A percentile compares a stretch with the other conserved stretches of the same genome.
phyloP scores from a whole-genome alignment of 2,888 invertebrate species.

The Oxyscelio sp. region DNA sequence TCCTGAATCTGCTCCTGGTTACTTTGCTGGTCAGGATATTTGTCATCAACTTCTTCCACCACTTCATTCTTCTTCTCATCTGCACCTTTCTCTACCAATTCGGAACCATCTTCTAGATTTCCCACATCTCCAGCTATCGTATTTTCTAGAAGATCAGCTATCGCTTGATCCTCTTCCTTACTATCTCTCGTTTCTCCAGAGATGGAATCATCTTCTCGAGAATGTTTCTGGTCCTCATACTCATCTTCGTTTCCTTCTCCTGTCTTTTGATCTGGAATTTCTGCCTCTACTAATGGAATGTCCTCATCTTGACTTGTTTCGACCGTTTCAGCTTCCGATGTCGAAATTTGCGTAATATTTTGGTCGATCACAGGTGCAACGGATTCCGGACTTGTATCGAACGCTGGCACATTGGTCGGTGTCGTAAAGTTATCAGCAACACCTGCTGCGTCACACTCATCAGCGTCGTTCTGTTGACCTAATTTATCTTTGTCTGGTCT shows the following conservation, averaged over 20 bases:
- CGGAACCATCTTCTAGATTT: no score
- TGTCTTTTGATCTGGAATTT: no score
- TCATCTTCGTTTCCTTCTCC: no score
- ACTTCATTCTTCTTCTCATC: background rate
- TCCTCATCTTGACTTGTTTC: conserved; percentile 9
- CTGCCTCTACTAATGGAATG: no score
- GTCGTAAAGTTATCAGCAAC: conserved; percentile 42
- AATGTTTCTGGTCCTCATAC: no score
- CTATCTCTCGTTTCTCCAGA: no score
- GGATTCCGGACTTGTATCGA: conserved; percentile 67
- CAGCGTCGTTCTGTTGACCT: conserved; percentile 18
- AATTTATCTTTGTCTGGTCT: conserved; percentile 23
- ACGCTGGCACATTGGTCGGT: conserved; percentile 56
- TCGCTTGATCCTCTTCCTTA: no score
- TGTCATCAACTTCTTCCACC: conserved; percentile 9
- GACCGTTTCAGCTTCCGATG: conserved; percentile 55
- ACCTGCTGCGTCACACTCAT: conserved; percentile 47
- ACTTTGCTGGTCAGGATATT: conserved; percentile 1
- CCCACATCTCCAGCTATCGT: no score
- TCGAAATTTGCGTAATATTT: conserved; percentile 61
- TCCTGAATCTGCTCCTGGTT: conserved; percentile 40
- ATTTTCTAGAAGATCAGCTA: no score
- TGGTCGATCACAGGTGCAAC: conserved; percentile 58
- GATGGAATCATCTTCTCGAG: no score
- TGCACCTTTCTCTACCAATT: no score